A percentile compares a stretch with the other conserved stretches of the same genome.
Conservation (phyloP, 1,140 invertebrate species). For the Drosophila tropicalis region DNA sequence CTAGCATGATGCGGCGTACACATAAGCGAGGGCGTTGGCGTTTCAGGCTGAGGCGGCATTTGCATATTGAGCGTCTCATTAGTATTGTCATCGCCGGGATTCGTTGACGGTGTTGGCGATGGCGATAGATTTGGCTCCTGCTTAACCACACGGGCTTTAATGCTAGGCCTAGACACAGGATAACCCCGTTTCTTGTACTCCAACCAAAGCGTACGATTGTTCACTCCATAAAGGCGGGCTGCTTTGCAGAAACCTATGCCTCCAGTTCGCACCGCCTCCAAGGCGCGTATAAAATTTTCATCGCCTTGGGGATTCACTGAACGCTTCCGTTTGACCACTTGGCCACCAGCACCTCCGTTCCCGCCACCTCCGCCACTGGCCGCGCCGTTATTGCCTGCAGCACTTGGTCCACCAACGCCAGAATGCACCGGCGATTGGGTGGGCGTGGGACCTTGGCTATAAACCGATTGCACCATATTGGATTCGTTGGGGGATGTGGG, state of each 20-base stretch:
- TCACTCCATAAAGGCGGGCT: conserved; percentile 91
- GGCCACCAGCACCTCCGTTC: conserved; percentile 77
- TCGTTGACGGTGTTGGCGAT: conserved; percentile 83
- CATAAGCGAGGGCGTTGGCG: conserved; percentile 83
- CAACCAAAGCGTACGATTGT: conserved; percentile 92
- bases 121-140: conserved; percentile 86
- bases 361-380: conserved; percentile 44
- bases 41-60: conserved; percentile 84
- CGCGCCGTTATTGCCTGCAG: conserved; percentile 41
- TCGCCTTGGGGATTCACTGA: conserved; percentile 89
- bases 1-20: conserved; percentile 81
- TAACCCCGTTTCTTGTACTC: conserved; percentile 93
- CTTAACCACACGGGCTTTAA: conserved; percentile 88
- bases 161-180: conserved; percentile 89
- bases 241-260: conserved; percentile 93
- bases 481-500: conserved; percentile 82
- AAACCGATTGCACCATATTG: conserved; percentile 82
- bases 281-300: conserved; percentile 90
- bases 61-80: conserved; percentile 84
- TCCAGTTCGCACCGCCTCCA: conserved; percentile 91
- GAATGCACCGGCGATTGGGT: conserved; percentile 79
- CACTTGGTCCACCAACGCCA: conserved; percentile 47
- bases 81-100: conserved; percentile 69
- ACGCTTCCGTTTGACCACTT: conserved; percentile 85
- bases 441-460: conserved; percentile 82